Percentiles rank a stretch among this genome's conserved stretches.
These are phyloP conservation scores for Rhopalosiphum maidis DNA, from an alignment of 1,140 invertebrate species.

Conservation along the genomic window DNA sequence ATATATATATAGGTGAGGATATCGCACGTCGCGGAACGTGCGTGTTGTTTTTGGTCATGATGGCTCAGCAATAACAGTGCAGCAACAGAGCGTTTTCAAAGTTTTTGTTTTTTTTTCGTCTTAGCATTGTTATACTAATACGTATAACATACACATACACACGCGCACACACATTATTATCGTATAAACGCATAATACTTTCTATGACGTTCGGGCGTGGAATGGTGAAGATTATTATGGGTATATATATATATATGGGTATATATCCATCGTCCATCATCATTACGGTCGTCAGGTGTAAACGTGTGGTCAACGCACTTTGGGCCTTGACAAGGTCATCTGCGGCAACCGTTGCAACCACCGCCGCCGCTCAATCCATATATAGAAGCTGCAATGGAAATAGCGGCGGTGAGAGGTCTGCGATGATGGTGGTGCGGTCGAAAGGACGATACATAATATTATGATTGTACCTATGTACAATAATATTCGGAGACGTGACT, in stretches of 20 bases:
- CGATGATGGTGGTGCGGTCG: too few species aligned
- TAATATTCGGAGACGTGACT: neutral
- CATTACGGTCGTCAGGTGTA: constrained; percentile 42
- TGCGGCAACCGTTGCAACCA: neutral
- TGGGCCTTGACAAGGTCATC: constrained; percentile 56
- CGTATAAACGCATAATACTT: neutral
- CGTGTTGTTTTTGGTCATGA: neutral
- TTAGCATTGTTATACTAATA: neutral
- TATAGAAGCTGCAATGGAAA: too few species aligned
- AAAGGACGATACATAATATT: constrained; percentile 4
- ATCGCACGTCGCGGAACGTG: neutral
- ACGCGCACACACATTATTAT: too few species aligned
- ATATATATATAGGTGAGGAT: neutral
- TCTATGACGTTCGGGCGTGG: neutral
- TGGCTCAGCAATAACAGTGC: neutral
- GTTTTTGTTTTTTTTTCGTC: neutral
- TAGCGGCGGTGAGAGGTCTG: neutral
- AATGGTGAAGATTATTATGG: constrained; percentile 27
- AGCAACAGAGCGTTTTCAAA: neutral
- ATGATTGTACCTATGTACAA: neutral
- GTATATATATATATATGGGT: neutral
- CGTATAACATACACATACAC: neutral
- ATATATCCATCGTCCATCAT: constrained; percentile 33
- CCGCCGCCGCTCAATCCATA: neutral
- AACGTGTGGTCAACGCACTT: constrained; percentile 52